A percentile compares a stretch with the other conserved stretches of the same genome.
These are phyloP conservation scores for Thalassarche chlororhynchos DNA, from an alignment of 2,113 vertebrate genomes.

Conservation along the genomic window DNA sequence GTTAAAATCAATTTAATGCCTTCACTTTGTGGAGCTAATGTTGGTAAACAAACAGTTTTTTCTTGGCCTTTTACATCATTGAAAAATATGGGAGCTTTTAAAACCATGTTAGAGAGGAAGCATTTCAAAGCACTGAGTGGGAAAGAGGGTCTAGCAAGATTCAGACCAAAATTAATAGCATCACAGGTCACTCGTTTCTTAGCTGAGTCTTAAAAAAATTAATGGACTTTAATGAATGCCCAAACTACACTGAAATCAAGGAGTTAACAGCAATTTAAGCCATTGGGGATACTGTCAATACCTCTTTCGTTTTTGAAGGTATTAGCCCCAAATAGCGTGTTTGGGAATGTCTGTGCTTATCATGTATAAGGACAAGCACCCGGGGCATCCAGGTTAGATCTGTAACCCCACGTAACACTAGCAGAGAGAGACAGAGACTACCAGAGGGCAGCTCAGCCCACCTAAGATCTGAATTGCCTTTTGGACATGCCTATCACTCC, in stretches of 20 bases:
- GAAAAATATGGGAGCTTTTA: background rate
- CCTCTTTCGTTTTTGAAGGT: background rate
- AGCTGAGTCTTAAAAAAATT: background rate
- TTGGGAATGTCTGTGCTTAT: background rate
- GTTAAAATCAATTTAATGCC: background rate
- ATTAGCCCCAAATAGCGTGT: background rate
- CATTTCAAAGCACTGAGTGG: background rate
- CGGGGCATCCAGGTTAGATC: background rate
- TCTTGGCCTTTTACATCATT: background rate
- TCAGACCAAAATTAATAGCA: background rate
- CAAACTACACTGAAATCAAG: background rate
- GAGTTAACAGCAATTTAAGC: background rate
- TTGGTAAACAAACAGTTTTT: background rate
- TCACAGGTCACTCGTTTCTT: background rate
- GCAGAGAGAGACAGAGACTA: background rate
- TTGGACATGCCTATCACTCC: accelerated
- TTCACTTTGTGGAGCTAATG: background rate
- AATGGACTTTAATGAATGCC: background rate
- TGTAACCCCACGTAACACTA: accelerated
- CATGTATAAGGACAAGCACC: background rate
- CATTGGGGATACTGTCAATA: background rate
- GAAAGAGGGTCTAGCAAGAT: background rate
- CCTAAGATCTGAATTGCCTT: background rate
- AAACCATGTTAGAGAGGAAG: background rate
- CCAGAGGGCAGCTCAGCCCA: background rate